Evolutionary conservation across 2,113 vertebrate species (phyloP), one percentile per base, ranked within the genome.

Genomic region (Ornithorhynchus anatinus): DNA sequence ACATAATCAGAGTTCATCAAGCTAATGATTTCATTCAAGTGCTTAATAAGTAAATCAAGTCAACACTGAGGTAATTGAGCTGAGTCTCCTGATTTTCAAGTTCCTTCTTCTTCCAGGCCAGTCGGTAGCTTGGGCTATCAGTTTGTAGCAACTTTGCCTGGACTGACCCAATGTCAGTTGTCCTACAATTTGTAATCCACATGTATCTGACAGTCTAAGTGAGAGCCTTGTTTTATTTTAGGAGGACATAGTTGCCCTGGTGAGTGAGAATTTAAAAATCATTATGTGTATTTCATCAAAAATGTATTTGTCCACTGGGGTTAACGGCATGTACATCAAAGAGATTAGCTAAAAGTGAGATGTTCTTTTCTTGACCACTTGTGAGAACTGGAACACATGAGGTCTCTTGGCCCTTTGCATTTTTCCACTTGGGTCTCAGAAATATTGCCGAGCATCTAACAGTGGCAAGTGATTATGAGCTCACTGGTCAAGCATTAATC

Each of bases 1-100:
- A 6, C 32, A 52, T 66, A 62, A 77, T 82, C 62, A 77, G 63
- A 69, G 42, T 47, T 77, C 63, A 75, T 80, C 48, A 82, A 23
- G 22, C n/a, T 71, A 44, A 62, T 72, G 61, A 59, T 39, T 82
- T 5, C 20, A 64, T 75, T 67, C 11, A 42, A 66, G 27, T 63
- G 22, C 32, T 66, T 59, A 69, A n/a, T 71, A 62, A 77, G 69
- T 75, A 62, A 77, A 74, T 59, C 40, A 69, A 60, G n/a, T 75
- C 23, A 72, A 60, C n/a, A 77, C 33, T 17, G 27, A 42, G 37
- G 52, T 68, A 62, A 72, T 72, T 51, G 32, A 45, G 47, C 23
- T 50, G 43, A 61, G 59, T 25, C 50, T 42, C 37, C 22, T 72
- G 32, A 70, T 60, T 51, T 47, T 59, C 71, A 50, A 29, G 31